Evolutionary conservation across 1,140 invertebrate genomes (phyloP), one percentile per base, ranked within the genome.

Genomic region (Brachionus calyciflorus): DNA sequence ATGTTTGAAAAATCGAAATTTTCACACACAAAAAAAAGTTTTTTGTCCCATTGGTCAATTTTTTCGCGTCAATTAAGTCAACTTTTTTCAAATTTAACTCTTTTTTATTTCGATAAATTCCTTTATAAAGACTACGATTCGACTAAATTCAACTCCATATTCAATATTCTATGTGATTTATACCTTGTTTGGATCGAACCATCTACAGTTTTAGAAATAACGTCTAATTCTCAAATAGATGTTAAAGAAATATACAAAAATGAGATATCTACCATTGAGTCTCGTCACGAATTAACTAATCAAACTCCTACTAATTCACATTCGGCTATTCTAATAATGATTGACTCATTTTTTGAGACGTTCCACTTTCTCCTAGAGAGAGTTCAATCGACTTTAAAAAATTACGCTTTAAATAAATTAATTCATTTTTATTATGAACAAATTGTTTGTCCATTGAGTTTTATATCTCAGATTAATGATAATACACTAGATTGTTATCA

Each of bases 401-500:
- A 49, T 6, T 51, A 73, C 17, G 69, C 24, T 9, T 12, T 73
- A n/a, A 73, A 73, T 26, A 26, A 49, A 26, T 28, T 73, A 0
- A 24, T 73, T 73, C 69, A 73, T 28, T 73, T 73, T 14, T 73
- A 73, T 26, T 73, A 73, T 41, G 69, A 73, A 19, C 46, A 73
- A 55, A 73, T 73, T 49, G 69, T 30, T 6, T 73, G 44, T 33
- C 30, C 46, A 51, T 49, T 73, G 9, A 73, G 37, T 33, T 12
- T 3, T 7, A 12, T 37, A 7, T 73, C 69, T 7, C 30, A 37
- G 4, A 73, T 73, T 51, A 73, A 73, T 28, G 48, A 48, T 24
- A 73, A 73, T 12, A 55, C 30, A 17, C 46, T 73, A 9, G 69
- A 73, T 40, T 73, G 69, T 37, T 73, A 51, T 51, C 69, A 73